Evolutionary conservation across 2,888 invertebrate species (phyloP).

Genomic region (Lampropteryx suffumata): DNA sequence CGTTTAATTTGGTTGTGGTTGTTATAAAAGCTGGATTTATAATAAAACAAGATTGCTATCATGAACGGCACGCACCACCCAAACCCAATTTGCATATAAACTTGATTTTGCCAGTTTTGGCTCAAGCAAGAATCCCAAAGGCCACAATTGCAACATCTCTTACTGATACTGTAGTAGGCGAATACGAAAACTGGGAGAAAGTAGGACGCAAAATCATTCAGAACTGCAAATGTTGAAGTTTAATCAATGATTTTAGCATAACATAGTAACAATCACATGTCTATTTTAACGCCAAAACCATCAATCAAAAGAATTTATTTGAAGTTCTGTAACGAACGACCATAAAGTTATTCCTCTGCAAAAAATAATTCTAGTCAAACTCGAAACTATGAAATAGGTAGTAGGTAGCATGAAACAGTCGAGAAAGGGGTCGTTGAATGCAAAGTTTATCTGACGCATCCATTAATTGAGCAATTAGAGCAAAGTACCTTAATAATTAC

Average conservation of each 20-base stretch:
- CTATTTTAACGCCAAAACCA: too few relatives aligned
- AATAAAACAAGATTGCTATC: slow-evolving; percentile 1
- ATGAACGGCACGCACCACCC: not conserved
- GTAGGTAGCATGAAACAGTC: not conserved
- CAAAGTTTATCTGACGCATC: slow-evolving; percentile 24
- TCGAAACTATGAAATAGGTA: not conserved
- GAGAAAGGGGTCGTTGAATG: slow-evolving; percentile 6
- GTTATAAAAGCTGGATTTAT: not conserved
- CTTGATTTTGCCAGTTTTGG: slow-evolving; percentile 6
- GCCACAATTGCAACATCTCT: slow-evolving; percentile 1
- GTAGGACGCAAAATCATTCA: not conserved
- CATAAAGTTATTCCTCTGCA: too few relatives aligned
- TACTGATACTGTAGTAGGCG: not conserved
- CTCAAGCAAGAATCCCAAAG: slow-evolving; percentile 5
- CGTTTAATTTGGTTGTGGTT: too few relatives aligned
- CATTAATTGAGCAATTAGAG: slow-evolving; percentile 31
- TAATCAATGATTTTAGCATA: not conserved
- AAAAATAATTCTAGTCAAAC: too few relatives aligned
- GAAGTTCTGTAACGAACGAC: too few relatives aligned
- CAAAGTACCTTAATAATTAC: slow-evolving; percentile 14
- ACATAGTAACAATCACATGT: not conserved
- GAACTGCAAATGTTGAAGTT: not conserved
- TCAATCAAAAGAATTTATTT: too few relatives aligned
- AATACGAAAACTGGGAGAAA: slow-evolving; percentile 17
- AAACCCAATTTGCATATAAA: not conserved